A percentile compares a stretch with the other conserved stretches of the same genome.
These are phyloP conservation scores for Podiceps cristatus DNA, from an alignment of 2,113 vertebrate species.

Conservation along the genomic window DNA sequence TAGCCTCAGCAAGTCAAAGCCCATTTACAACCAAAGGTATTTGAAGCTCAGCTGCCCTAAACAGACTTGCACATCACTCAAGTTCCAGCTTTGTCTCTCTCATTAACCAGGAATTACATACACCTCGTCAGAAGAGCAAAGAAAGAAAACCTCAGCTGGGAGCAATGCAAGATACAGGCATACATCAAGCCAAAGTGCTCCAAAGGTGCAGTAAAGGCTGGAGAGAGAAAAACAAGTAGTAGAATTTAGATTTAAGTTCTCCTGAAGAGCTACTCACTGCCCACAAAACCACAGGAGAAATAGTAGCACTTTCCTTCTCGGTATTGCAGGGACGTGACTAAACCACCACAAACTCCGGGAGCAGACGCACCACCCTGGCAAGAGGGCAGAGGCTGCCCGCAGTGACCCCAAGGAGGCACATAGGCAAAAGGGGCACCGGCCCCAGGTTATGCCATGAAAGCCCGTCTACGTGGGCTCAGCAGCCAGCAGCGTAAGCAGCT, in stretches of 20 bases:
- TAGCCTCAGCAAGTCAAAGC: neutral
- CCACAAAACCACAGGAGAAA: neutral
- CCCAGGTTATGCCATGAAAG: neutral
- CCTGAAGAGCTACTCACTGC: neutral
- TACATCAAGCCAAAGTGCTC: neutral
- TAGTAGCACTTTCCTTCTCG: neutral
- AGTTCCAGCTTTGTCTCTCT: neutral
- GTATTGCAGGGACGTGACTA: neutral
- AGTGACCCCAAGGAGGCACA: neutral
- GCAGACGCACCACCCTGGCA: neutral
- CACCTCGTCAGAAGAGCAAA: neutral
- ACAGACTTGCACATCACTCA: neutral
- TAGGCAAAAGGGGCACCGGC: neutral
- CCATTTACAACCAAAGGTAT: neutral
- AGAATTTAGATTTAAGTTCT: neutral
- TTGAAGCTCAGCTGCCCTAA: neutral
- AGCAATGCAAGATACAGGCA: neutral
- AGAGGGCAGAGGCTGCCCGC: neutral
- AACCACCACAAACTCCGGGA: neutral
- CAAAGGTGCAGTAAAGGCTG: neutral
- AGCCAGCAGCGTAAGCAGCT: neutral
- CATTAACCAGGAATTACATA: neutral
- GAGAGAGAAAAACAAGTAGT: neutral
- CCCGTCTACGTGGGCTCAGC: rapidly evolving
- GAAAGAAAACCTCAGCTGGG: neutral